Evolutionary conservation across 2,797 vertebrate species (phyloP).

Genomic region (Limnodromus scolopaceus): DNA sequence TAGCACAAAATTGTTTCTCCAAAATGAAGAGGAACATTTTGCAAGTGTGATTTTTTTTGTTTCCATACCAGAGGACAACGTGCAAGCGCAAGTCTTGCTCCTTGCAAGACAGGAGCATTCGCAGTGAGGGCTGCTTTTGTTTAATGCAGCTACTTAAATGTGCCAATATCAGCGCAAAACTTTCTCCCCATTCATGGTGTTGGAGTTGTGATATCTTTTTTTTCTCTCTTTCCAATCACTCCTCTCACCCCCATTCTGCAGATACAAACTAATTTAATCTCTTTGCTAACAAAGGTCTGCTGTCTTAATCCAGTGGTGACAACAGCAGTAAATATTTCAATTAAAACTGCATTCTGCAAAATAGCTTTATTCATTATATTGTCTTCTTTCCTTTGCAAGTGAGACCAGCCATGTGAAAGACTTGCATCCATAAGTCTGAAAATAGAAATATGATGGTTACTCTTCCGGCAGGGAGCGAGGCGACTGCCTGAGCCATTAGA

Average conservation of each 20-base stretch:
- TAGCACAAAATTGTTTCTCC: not conserved
- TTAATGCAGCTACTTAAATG: not conserved
- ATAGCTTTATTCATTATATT: not conserved
- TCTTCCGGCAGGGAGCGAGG: not conserved
- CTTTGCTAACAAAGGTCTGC: fast-evolving
- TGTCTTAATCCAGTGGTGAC: not conserved
- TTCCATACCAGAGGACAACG: not conserved
- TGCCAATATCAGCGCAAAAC: not conserved
- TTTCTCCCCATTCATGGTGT: not conserved
- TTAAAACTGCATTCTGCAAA: not conserved
- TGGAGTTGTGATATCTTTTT: not conserved
- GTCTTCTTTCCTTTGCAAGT: not conserved
- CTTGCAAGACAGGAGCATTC: not conserved
- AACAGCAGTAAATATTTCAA: not conserved
- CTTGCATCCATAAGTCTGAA: not conserved
- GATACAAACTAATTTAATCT: not conserved
- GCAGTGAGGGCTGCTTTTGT: not conserved
- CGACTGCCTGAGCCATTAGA: not conserved
- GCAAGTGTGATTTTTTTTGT: not conserved
- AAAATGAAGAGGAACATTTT: not conserved
- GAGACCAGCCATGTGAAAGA: not conserved
- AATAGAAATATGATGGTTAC: not conserved
- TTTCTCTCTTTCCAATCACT: not conserved
- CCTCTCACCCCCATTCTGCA: not conserved
- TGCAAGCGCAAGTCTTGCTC: not conserved